A percentile compares a stretch with the other conserved stretches of the same genome.
Evolutionary conservation across 1,140 invertebrate species (phyloP).

Genomic region (Dufourea novaeangliae): DNA sequence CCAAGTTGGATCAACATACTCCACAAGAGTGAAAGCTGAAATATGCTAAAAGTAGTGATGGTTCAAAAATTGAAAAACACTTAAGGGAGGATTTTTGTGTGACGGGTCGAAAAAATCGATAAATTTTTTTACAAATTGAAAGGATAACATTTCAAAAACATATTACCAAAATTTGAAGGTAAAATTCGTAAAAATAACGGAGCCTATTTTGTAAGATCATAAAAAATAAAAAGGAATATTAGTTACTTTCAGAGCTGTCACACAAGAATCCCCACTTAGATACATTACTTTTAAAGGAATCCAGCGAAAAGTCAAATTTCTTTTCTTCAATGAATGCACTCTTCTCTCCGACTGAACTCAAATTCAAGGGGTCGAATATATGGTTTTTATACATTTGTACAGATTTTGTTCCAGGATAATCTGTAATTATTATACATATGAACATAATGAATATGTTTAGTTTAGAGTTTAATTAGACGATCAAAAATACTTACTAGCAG

Average conservation of each 20-base stretch:
- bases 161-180: too few species aligned
- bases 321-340: conserved; percentile 64
- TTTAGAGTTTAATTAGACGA: neutral
- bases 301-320: conserved; percentile 60
- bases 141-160: too few species aligned
- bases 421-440: conserved; percentile 64
- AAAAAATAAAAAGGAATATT: too few species aligned
- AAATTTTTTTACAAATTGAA: too few species aligned
- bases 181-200: too few species aligned
- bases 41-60: conserved; percentile 45
- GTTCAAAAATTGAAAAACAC: conserved; percentile 22
- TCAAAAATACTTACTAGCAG: conserved; percentile 84
- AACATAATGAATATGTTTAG: conserved; percentile 16
- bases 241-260: too few species aligned
- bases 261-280: too few species aligned
- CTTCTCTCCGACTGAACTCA: conserved; percentile 62
- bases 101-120: too few species aligned
- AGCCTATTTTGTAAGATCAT: too few species aligned
- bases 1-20: conserved; percentile 87
- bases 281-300: conserved; percentile 68
- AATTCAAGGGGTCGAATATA: conserved; percentile 71
- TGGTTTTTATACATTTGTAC: conserved; percentile 75
- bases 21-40: conserved; percentile 84
- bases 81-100: too few species aligned
- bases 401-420: conserved; percentile 80